A percentile compares a stretch with the other conserved stretches of the same genome.
These are phyloP conservation scores for Clarias pachynema DNA, from an alignment of 2,797 vertebrate species.

Conservation along the genomic window DNA sequence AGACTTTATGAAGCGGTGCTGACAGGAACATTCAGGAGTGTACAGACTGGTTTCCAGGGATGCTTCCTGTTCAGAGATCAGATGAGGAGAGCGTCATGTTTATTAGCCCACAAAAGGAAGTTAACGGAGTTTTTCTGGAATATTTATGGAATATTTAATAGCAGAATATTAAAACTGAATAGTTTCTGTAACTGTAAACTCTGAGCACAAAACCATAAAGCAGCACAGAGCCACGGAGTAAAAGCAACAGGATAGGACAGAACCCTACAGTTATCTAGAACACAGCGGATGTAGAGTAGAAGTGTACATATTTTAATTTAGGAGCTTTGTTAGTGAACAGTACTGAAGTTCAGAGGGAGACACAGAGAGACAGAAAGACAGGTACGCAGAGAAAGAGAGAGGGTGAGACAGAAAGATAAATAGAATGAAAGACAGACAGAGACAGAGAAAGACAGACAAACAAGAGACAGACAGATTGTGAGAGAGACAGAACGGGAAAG, in stretches of 20 bases:
- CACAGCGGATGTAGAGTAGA: background rate
- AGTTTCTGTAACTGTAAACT: background rate
- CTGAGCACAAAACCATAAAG: background rate
- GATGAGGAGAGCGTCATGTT: too few relatives aligned
- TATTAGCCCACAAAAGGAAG: too few relatives aligned
- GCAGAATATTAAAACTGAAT: background rate
- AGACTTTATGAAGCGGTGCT: too few relatives aligned
- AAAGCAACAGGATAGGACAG: background rate
- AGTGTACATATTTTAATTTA: background rate
- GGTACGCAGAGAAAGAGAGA: background rate
- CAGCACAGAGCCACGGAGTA: background rate
- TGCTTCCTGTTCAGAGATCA: background rate
- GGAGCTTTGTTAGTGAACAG: background rate
- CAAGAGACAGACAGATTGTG: background rate
- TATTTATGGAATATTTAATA: background rate
- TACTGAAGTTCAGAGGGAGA: background rate
- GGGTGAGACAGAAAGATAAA: conserved; percentile 3
- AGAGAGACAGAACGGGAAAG: background rate
- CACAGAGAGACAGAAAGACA: background rate
- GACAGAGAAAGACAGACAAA: background rate
- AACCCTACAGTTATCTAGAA: background rate
- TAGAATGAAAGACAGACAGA: too few relatives aligned
- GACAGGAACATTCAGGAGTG: background rate
- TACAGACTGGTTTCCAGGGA: background rate
- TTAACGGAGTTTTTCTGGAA: background rate